Evolutionary conservation across 2,113 vertebrate genomes (phyloP), one percentile per base, ranked within the genome.

Genomic region (Callionymus lyra): DNA sequence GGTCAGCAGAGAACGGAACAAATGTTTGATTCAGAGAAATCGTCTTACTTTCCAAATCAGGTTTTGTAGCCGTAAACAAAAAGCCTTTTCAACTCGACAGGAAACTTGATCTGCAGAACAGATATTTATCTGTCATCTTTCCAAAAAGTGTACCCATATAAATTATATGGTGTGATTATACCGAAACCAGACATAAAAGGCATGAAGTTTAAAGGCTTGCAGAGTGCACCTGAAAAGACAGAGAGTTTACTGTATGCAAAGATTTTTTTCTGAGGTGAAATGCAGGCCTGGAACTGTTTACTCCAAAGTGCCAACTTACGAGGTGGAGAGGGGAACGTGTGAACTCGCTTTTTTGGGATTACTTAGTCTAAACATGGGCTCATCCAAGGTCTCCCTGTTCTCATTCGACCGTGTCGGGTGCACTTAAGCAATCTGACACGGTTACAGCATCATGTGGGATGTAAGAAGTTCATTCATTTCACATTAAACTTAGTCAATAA

Each of bases 301-400:
- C 15, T 38, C 10, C n/a, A 35, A 13, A 13, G 2, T n/a, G 13
- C 34, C 12, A 35, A n/a, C 6, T 35, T 6, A 8, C 34, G 10
- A 38, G 32, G 32, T 0, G 2, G 18, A 6, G 31, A 33, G 34
- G 37, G 38, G 32, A 14, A 15, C 10, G 36, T 43, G 39, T 34
- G 6, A 5, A 36, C 50, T 21, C 2, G n/a, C n/a, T n/a, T 2
- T 12, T n/a, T 33, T 65, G 31, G n/a, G n/a, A n/a, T n/a, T n/a
- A 60, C 53, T 67, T 39, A 38, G 12, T 40, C 33, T 38, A 15
- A 43, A 56, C 15, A 14, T 31, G 15, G 21, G 15, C n/a, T 40
- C 48, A 57, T 56, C 42, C 37, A 52, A 55, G 43, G 31, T 47
- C 1, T 16, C 40, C 56, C 51, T 64, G 14, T 68, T 34, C 40